Evolutionary conservation across 64 coral and sea anemone species (phyloP), one percentile per base, ranked within the genome.

Genomic region (Montipora efflorescens): DNA sequence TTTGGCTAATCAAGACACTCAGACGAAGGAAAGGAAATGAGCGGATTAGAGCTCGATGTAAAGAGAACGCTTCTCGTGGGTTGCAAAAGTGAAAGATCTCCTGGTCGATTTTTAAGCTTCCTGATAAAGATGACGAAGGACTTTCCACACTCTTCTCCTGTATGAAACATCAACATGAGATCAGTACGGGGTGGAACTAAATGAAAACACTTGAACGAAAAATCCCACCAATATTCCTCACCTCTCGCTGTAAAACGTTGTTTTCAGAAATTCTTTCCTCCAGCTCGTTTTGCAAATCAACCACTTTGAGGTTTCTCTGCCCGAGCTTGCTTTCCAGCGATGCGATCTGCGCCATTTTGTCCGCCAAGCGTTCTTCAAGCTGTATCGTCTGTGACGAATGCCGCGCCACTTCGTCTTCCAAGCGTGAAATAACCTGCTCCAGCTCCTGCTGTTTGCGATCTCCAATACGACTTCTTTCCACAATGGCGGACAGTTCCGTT

Each of bases 381-480:
- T 99, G 92, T 53, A 99, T 94, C 9, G 91, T 88, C 61, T 99
- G 98, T 18, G 90, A 72, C 2, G 98, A 99, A 25, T 96, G 91
- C 18, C 95, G 79, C 0, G 98, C 77, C 45, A 92, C 77, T 84
- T 99, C 98, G 51, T 99, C 98, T 48, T 99, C 98, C 47, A 99
- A 70, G 79, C 92, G 55, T 16, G 98, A 90, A 8, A 99, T 84
- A 5, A 96, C 92, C 70, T 99, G 88, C 53, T 99, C 98, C 5
- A 99, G 71, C 76, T 99, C 95, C 78, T 99, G 95, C 51, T 99
- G 98, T 59, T 96, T 99, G 8, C 95, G 88, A 90, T 99, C 98
- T n/a, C 95, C 95, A 45, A 99, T 99, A 9, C 98, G 95, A 84
- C 95, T 99, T 52, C 95, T 89, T 76, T 99, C 95, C 13, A 96